Percentiles rank a stretch among this genome's conserved stretches.
Conservation (phyloP, 2,888 invertebrate genomes). For the Chrysodeixis includens region DNA sequence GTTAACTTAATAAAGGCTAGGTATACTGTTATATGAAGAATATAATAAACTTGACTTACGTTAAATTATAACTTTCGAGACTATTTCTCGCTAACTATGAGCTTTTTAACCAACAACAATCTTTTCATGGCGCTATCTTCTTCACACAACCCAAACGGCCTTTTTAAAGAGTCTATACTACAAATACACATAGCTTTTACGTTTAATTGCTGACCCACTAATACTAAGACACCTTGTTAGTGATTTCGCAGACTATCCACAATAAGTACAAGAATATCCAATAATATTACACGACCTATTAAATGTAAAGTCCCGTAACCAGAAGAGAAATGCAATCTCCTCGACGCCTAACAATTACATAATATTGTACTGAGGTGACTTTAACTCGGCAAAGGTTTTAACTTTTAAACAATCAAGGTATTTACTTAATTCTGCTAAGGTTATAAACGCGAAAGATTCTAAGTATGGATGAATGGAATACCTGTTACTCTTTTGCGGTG, state of each 20-base stretch:
- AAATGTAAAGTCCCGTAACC: too few species aligned
- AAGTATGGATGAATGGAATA: too few species aligned
- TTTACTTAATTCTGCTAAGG: too few species aligned
- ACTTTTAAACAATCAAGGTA: too few species aligned
- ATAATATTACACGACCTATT: neutral
- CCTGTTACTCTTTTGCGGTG: too few species aligned
- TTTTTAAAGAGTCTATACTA: too few species aligned
- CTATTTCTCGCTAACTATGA: too few species aligned
- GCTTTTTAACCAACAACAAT: too few species aligned
- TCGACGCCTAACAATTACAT: neutral
- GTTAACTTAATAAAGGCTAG: conserved; percentile 20
- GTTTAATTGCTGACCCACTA: neutral
- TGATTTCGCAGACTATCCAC: neutral
- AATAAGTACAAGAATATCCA: neutral
- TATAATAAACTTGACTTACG: neutral
- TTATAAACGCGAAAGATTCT: too few species aligned
- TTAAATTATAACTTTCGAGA: neutral
- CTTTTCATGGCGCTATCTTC: too few species aligned
- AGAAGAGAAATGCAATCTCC: neutral
- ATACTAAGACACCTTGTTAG: neutral
- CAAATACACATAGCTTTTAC: neutral
- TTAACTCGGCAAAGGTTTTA: too few species aligned
- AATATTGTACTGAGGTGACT: neutral
- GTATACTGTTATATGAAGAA: conserved; percentile 10
- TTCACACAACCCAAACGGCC: too few species aligned